phyloP scores from a whole-genome alignment of 1,140 invertebrate species.

The Pogonus chalceus region DNA sequence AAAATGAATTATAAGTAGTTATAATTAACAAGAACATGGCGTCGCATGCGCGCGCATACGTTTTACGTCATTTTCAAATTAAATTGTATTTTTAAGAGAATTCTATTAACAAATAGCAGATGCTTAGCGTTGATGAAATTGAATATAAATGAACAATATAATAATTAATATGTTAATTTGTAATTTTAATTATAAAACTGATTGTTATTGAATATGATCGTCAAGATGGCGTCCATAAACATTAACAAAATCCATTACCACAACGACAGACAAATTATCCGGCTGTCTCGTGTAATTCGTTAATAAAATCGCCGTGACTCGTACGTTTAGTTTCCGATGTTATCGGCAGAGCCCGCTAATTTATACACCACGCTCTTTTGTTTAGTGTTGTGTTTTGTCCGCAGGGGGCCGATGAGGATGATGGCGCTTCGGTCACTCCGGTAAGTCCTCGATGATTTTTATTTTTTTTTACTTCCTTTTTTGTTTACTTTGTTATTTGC shows the following conservation, averaged over 20 bases:
- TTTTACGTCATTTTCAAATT: too few species aligned
- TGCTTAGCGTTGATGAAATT: too few species aligned
- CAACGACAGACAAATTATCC: slow-evolving; percentile 26
- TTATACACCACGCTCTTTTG: slow-evolving; percentile 32
- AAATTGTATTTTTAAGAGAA: too few species aligned
- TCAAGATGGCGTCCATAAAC: not conserved
- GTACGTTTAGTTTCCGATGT: slow-evolving; percentile 26
- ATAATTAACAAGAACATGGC: too few species aligned
- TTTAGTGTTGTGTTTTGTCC: slow-evolving; percentile 40
- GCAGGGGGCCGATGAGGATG: slow-evolving; percentile 59
- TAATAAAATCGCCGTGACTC: slow-evolving; percentile 31
- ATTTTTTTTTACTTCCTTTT: not conserved
- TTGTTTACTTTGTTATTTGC: not conserved
- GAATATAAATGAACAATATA: too few species aligned
- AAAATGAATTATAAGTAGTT: too few species aligned
- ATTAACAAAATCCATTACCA: slow-evolving; percentile 23
- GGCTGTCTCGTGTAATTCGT: slow-evolving; percentile 30
- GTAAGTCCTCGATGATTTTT: slow-evolving; percentile 40
- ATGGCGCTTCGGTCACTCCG: slow-evolving; percentile 56
- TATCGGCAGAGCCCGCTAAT: slow-evolving; percentile 29
- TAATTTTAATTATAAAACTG: too few species aligned
- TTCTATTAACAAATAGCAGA: too few species aligned
- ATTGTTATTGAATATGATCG: too few species aligned
- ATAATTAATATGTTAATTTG: too few species aligned
- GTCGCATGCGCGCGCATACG: too few species aligned